phyloP scores from a whole-genome alignment of 1,140 invertebrate genomes.

The Pachypeltis micranthus region DNA sequence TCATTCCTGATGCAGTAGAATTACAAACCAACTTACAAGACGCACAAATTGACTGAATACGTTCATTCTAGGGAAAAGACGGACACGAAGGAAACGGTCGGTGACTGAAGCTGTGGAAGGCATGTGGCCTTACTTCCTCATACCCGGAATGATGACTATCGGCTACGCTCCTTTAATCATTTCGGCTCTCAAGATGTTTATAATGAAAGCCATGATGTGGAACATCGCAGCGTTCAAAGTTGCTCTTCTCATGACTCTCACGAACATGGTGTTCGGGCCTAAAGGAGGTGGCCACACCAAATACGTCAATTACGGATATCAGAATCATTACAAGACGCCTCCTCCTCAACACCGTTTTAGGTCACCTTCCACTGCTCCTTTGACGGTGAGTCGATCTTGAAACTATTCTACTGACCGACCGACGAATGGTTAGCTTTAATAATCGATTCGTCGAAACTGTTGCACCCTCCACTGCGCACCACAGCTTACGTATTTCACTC shows the following conservation, averaged over 20 bases:
- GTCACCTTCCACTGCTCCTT: no score
- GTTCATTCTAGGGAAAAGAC: slow-evolving; percentile 6
- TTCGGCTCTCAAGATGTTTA: slow-evolving; percentile 28
- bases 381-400: no score
- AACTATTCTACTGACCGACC: no score
- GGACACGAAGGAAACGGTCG: neutral
- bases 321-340: no score
- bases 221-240: slow-evolving; percentile 29
- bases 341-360: no score
- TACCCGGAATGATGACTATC: slow-evolving; percentile 24
- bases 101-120: slow-evolving; percentile 20
- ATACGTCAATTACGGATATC: slow-evolving; percentile 29
- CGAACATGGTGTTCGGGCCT: slow-evolving; percentile 30
- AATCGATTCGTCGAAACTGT: no score
- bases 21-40: no score
- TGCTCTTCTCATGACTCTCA: slow-evolving; percentile 27
- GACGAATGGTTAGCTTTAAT: no score
- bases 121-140: slow-evolving; percentile 23
- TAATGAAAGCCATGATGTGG: slow-evolving; percentile 29
- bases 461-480: no score
- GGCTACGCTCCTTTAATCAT: slow-evolving; percentile 28
- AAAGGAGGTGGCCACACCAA: slow-evolving; percentile 23
- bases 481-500: no score
- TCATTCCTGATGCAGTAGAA: no score
- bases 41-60: neutral